Percentiles rank a stretch among this genome's conserved stretches.
These are phyloP conservation scores for Drosophila fulvimacula DNA, from an alignment of 2,888 invertebrate genomes.

Conservation along the genomic window DNA sequence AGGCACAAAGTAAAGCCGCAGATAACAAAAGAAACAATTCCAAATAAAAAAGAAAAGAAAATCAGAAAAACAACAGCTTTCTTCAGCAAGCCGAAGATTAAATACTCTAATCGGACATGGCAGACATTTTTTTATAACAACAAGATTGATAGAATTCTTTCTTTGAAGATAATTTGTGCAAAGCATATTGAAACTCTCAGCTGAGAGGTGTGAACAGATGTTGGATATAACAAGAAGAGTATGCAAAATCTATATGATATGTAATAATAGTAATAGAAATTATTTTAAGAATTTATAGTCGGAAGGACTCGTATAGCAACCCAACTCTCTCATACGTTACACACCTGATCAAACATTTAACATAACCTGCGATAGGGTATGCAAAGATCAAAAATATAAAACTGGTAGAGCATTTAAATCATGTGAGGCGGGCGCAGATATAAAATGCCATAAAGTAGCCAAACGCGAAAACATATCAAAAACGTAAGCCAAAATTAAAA, in stretches of 20 bases:
- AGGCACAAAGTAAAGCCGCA: conserved; percentile 56
- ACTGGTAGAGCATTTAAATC: conserved; percentile 60
- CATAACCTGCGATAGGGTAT: background rate
- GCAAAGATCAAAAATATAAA: conserved; percentile 23
- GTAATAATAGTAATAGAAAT: background rate
- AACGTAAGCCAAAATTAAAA: conserved; percentile 68
- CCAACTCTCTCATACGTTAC: background rate
- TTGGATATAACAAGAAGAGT: background rate
- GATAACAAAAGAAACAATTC: conserved; percentile 56
- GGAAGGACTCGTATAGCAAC: background rate
- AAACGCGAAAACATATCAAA: conserved; percentile 53
- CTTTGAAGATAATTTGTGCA: background rate
- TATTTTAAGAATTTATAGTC: background rate
- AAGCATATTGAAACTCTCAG: background rate
- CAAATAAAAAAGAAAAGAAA: conserved; percentile 37
- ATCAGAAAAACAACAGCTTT: no score
- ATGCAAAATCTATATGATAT: background rate
- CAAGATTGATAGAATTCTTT: background rate
- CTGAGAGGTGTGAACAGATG: no score
- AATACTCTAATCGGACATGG: background rate
- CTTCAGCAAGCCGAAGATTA: conserved; percentile 1
- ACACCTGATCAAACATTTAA: background rate
- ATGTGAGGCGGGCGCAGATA: conserved; percentile 52
- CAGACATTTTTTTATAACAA: no score
- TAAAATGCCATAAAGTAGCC: conserved; percentile 52